phyloP scores from a whole-genome alignment of 1,140 invertebrate genomes.

The Apis dorsata region DNA sequence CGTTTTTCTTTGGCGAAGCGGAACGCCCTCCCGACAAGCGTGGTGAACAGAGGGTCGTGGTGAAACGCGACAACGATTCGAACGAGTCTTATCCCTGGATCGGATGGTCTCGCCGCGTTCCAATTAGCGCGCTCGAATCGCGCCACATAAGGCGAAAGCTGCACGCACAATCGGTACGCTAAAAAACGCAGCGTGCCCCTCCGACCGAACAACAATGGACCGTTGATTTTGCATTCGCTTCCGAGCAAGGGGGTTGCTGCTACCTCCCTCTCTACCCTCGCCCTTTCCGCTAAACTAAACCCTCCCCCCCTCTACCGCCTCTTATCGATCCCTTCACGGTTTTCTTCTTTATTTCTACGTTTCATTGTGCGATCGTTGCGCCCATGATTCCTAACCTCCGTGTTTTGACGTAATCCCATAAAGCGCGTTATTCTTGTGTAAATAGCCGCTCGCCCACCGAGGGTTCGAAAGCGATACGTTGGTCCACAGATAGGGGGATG shows the following conservation, averaged over 20 bases:
- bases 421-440: conserved; percentile 75
- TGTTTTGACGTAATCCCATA: conserved; percentile 77
- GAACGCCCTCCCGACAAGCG: background rate
- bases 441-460: conserved; percentile 65
- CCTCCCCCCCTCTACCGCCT: conserved; percentile 3
- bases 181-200: conserved; percentile 19
- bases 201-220: conserved; percentile 55
- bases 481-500: background rate
- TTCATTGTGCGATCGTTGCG: conserved; percentile 42
- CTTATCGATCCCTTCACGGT: conserved; percentile 6
- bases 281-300: conserved; percentile 28
- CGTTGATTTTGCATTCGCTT: conserved; percentile 68
- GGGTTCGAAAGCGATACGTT: conserved; percentile 63
- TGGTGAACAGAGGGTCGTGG: background rate
- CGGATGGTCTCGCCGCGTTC: background rate
- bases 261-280: background rate
- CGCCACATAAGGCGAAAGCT: background rate
- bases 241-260: background rate
- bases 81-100: background rate
- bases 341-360: conserved; percentile 29
- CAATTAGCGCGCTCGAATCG: conserved; percentile 30
- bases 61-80: background rate
- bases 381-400: conserved; percentile 60
- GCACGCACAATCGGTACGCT: conserved; percentile 1
- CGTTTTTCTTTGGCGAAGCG: too few relatives aligned